Conservation (phyloP, 1,140 invertebrate genomes). For the Bombus pascuorum region DNA sequence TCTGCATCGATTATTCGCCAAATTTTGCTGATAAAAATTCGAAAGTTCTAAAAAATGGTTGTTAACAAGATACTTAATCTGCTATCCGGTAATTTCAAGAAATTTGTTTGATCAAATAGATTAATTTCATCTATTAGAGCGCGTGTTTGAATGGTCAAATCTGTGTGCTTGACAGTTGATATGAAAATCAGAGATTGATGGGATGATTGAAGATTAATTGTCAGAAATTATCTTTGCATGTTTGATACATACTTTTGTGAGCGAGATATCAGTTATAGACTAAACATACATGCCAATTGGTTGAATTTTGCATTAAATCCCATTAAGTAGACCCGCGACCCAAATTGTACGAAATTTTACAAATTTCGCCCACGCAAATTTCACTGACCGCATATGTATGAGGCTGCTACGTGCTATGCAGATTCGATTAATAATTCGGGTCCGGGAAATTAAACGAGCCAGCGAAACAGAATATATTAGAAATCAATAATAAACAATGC, state of each 20-base stretch:
- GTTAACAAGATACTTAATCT: neutral
- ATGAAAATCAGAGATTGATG: neutral
- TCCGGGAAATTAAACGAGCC: neutral
- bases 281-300: neutral
- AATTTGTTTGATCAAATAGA: neutral
- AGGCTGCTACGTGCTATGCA: neutral
- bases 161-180: neutral
- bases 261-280: neutral
- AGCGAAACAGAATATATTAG: neutral
- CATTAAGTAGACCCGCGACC: neutral
- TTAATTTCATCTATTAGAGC: neutral
- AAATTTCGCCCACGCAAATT: neutral
- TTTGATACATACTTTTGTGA: neutral
- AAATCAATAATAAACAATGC: neutral
- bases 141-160: neutral
- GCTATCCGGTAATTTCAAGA: neutral
- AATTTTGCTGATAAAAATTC: neutral
- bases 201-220: neutral
- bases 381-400: no score
- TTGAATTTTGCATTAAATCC: neutral
- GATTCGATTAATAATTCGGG: slow-evolving; percentile 30
- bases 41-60: neutral
- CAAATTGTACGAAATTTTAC: neutral
- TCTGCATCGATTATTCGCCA: neutral
- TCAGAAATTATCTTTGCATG: neutral